Base-by-base conservation (phyloP, 2,113 vertebrate genomes). In the Chitala chitala region DNA sequence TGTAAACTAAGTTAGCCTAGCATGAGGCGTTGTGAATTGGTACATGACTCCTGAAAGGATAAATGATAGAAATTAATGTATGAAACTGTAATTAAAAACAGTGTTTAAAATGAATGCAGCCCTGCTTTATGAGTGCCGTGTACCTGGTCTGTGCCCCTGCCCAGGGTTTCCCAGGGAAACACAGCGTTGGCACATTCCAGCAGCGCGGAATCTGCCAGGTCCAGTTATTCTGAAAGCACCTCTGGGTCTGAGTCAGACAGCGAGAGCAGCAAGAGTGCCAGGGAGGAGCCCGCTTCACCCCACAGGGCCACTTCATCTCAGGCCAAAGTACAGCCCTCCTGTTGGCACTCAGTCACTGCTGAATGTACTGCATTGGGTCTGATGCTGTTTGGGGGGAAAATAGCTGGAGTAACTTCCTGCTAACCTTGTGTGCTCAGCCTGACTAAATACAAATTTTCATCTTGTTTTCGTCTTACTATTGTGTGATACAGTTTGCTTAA, bases 171-270 rank as follows among this genome's bases (percentile, higher is more conserved):
- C 1, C 90, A 82, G 74, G 88, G 76, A 78, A 87, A 75, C 0
- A 84, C 75, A 85, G 83, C 79, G 63, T 89, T 87, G 55, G 86
- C 89, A 83, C 94, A 90, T 92, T 94, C 91, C 91, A 94, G 91
- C 69, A 89, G 85, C 15, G 78, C 75, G 0, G 92, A 94, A 78
- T 93, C 93, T 0, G 89, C 89, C 68, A 94, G 90, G 84, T 93
- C 91, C 82, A 96, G 92, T 15, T 95, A 92, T 79, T 95, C 93
- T 0, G 95, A 95, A 78, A 96, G 91, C 81, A 95, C 94, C 81
- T 95, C 92, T 0, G 93, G 92, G 79, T 96, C 94, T 0, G 95
- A 94, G 63, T 89, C 88, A 0, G 89, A 90, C 80, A 92, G 90
- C 0, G 94, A 93, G 78, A 92, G 89, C 87, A 92, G 79, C 59